These are phyloP conservation scores for Falcaria lacertinaria DNA, from an alignment of 2,888 invertebrate genomes.

Conservation along the genomic window DNA sequence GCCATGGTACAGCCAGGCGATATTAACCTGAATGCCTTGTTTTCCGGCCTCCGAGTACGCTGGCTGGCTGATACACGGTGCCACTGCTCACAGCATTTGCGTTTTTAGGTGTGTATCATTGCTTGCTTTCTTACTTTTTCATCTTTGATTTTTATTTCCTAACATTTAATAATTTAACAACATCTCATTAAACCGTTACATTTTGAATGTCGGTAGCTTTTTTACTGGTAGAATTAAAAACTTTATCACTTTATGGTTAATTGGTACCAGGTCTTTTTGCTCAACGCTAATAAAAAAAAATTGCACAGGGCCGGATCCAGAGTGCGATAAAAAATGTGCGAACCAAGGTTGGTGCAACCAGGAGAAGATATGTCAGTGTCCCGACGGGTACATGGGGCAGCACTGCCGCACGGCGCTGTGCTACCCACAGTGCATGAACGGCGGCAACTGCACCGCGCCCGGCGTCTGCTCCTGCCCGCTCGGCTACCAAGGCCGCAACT, in stretches of 20 bases:
- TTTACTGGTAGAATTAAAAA: not conserved
- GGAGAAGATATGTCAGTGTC: slow-evolving; percentile 92
- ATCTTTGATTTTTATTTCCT: slow-evolving; percentile 3
- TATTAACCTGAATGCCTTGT: slow-evolving; percentile 65
- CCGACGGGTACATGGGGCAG: slow-evolving; percentile 94
- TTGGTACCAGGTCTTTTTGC: not conserved
- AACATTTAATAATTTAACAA: not conserved
- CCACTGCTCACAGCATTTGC: slow-evolving; percentile 74
- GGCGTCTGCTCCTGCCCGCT: slow-evolving; percentile 92
- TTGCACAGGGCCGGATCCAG: slow-evolving; percentile 88
- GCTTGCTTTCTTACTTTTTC: slow-evolving; percentile 45
- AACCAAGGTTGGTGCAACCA: slow-evolving; percentile 92
- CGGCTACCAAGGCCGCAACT: slow-evolving; percentile 94
- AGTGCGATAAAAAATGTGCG: slow-evolving; percentile 92
- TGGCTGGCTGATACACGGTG: slow-evolving; percentile 63
- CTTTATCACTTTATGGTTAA: not conserved
- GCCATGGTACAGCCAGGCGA: slow-evolving; percentile 29
- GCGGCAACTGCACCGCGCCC: slow-evolving; percentile 94
- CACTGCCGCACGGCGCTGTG: slow-evolving; percentile 94
- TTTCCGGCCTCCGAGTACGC: slow-evolving; percentile 68
- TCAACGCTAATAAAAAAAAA: not conserved
- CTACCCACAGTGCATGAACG: slow-evolving; percentile 95
- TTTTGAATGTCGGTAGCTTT: slow-evolving; percentile 1
- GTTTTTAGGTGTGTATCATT: slow-evolving; percentile 74
- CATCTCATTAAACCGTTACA: slow-evolving; percentile 9